Evolutionary conservation across 2,797 vertebrate genomes (phyloP).

Genomic region (Amazonetta brasiliensis): DNA sequence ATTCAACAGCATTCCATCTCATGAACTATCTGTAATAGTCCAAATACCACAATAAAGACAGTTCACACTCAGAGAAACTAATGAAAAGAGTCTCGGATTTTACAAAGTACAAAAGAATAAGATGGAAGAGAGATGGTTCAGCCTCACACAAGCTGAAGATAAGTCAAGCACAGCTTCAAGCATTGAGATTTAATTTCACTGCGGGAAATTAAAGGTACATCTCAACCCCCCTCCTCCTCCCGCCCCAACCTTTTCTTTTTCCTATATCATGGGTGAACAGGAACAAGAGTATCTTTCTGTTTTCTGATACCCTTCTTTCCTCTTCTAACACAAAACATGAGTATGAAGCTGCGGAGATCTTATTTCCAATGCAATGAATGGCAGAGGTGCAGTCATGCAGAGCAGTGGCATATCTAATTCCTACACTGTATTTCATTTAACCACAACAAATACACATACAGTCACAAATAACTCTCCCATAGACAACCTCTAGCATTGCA

Average conservation of each 20-base stretch:
- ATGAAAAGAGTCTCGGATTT: not conserved
- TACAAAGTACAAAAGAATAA: not conserved
- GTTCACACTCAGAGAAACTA: not conserved
- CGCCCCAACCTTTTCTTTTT: not conserved
- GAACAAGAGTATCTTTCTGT: not conserved
- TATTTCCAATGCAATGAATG: not conserved
- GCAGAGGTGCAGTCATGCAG: not conserved
- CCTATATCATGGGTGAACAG: not conserved
- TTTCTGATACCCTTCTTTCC: not conserved
- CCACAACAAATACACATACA: not conserved
- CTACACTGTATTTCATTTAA: not conserved
- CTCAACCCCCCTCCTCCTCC: no score
- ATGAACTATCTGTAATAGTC: not conserved
- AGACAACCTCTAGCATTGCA: not conserved
- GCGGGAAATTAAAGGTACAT: not conserved
- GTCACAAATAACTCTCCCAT: not conserved
- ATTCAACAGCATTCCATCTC: not conserved
- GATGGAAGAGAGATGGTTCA: not conserved
- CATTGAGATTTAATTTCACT: not conserved
- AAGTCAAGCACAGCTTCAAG: not conserved
- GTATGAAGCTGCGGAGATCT: not conserved
- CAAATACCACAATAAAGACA: not conserved
- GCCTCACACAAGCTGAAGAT: accelerated
- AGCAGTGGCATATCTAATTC: not conserved
- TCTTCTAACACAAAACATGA: not conserved